These are phyloP conservation scores for Scaeva pyrastri DNA, from an alignment of 2,888 invertebrate species.

Conservation along the genomic window DNA sequence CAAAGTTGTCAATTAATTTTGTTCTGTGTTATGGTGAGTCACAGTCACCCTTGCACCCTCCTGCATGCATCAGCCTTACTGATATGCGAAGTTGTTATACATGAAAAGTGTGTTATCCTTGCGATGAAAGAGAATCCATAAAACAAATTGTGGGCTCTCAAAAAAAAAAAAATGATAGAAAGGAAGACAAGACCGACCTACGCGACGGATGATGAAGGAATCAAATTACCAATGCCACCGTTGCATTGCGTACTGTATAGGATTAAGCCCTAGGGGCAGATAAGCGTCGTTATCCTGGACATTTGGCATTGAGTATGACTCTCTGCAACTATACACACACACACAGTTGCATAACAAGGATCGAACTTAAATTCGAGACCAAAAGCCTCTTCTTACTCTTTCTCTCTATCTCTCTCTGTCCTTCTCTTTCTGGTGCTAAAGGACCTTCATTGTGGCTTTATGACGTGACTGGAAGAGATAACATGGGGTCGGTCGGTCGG, in stretches of 20 bases:
- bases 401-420: neutral
- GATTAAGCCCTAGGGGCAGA: slow-evolving; percentile 57
- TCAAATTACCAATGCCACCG: slow-evolving; percentile 67
- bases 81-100: slow-evolving; percentile 8
- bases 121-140: slow-evolving; percentile 72
- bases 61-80: neutral
- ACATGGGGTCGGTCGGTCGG: slow-evolving; percentile 4
- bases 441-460: slow-evolving; percentile 33
- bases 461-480: slow-evolving; percentile 64
- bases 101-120: slow-evolving; percentile 69
- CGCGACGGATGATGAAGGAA: slow-evolving; percentile 45
- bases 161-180: slow-evolving; percentile 45
- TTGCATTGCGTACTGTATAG: neutral
- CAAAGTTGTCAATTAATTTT: slow-evolving; percentile 71
- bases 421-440: too few relatives aligned
- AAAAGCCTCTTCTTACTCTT: slow-evolving; percentile 10
- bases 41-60: slow-evolving; percentile 17
- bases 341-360: slow-evolving; percentile 59
- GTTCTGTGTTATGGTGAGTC: slow-evolving; percentile 56
- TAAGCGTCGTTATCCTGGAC: slow-evolving; percentile 67
- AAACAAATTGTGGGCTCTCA: slow-evolving; percentile 74
- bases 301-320: slow-evolving; percentile 69
- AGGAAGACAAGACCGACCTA: slow-evolving; percentile 23
- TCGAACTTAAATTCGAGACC: slow-evolving; percentile 51
- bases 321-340: neutral